Evolutionary conservation across 2,888 invertebrate species (phyloP), one percentile per base, ranked within the genome.

Genomic region (Ecliptopera silaceata): DNA sequence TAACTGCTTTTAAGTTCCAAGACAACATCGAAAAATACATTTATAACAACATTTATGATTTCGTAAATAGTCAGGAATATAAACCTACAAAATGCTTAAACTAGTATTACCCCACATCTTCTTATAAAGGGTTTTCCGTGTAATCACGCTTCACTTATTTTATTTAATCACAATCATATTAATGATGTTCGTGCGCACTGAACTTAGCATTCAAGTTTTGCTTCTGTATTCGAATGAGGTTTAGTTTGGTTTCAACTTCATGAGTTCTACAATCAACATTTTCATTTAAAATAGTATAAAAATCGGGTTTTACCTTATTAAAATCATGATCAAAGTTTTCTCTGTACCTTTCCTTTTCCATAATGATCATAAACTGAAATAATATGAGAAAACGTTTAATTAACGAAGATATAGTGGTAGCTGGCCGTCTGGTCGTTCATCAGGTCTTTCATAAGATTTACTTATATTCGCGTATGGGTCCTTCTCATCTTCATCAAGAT

Each of bases 11-110:
- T n/a, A 17, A 51, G 18, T 17, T 3, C 41, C 4, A 52, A 53
- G 32, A 47, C 1, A 5, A 17, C 15, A 42, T 53, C 53, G 22
- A 41, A 53, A 46, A 53, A 53, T 53, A 53, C 53, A 41, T 52
- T 38, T 18, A 52, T 38, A 39, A 22, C 32, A 26, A 45, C 45
- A 45, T 52, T 32, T 20, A 45, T 3, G 8, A 32, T 20, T 41
- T 41, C 22, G 22, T 18, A 22, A 41, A 22, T 4, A 41, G 41
- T 41, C 13, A 22, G 52, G 52, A 52, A 52, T 53, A 53, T 53
- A 53, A 49, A 46, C 18, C 53, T 46, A 46, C 32, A n/a, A 46
- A 12, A 36, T 15, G 1, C 15, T 1, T 36, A 36, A 36, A 8
- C 34, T 34, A 15, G 34, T 36, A 36, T 15, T 15, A 36, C 36